Conservation (phyloP, 2,797 vertebrate species). For the Centroberyx gerrardi region DNA sequence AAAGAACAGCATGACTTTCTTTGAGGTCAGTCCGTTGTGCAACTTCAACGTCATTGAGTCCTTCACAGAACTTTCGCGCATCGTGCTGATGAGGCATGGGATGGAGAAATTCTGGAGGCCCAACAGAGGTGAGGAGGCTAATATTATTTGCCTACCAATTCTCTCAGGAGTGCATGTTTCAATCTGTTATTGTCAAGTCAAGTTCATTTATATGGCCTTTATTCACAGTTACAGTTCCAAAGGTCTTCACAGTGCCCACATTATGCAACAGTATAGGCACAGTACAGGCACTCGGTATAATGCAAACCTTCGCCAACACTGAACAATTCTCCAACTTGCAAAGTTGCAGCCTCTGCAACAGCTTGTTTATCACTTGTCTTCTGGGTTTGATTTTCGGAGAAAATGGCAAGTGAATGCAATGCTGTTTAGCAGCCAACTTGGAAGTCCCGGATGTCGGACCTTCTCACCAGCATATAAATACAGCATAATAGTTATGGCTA, state of each 20-base stretch:
- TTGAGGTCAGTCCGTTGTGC: conserved; percentile 98
- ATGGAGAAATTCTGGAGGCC: conserved; percentile 99
- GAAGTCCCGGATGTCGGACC: too few relatives aligned
- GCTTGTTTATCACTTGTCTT: too few relatives aligned
- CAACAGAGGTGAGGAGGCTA: conserved; percentile 90
- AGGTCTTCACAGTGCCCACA: background rate
- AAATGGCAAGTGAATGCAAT: too few relatives aligned
- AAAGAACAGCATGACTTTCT: conserved; percentile 99
- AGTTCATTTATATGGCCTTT: background rate
- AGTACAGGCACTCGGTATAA: too few relatives aligned
- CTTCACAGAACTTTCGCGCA: conserved; percentile 97
- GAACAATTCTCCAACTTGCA: too few relatives aligned
- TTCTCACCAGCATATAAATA: too few relatives aligned
- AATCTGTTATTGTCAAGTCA: background rate
- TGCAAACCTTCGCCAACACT: too few relatives aligned
- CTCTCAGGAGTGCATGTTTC: background rate
- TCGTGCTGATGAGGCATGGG: conserved; percentile 98
- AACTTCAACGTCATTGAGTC: conserved; percentile 99
- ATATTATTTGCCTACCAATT: background rate
- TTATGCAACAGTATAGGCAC: too few relatives aligned
- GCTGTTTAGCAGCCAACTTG: too few relatives aligned
- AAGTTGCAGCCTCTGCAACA: too few relatives aligned
- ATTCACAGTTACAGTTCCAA: background rate
- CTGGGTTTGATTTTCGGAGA: too few relatives aligned
- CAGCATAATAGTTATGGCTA: too few relatives aligned